Evolutionary conservation across 2,888 invertebrate species (phyloP), one percentile per base, ranked within the genome.

Genomic region (Lepidochitona cinerea): DNA sequence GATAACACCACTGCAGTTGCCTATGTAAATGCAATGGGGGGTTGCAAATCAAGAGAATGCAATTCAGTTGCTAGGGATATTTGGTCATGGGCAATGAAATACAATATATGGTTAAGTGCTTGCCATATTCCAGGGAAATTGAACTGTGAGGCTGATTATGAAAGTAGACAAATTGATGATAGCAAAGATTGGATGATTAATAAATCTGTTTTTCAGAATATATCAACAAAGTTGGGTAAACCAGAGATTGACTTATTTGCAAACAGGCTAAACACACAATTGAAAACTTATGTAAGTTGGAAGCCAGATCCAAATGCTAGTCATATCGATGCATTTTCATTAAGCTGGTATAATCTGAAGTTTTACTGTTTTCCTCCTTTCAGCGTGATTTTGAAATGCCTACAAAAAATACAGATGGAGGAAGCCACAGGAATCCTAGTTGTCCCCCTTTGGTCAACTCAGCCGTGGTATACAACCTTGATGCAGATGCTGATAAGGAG

Each of bases 191-290:
- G 75, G 74, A 66, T 53, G 41, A 14, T 73, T 9, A 29, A 59
- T 23, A 36, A 18, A 9, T 6, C 32, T 0, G 36, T 74, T 12
- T 78, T 74, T 41, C 9, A 65, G 12, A 37, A 59, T 26, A 37
- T 74, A 9, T 1, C 26, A 29, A 23, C 23, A 29, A 68, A n/a
- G 0, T 75, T 70, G 23, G 71, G 53, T 26, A 3, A 2, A 0
- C 69, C 65, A 49, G 41, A 66, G 23, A 65, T 75, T 65, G 75
- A 76, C 53, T 37, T 78, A n/a, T 78, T 75, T 73, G 74, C 76
- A 26, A 72, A 73, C 32, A 54, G 71, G 53, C 18, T 65, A 23
- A 77, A 78, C 35, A 59, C 59, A 59, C 59, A 59, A 4, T 26
- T 59, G 29, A 23, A 23, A 4, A 59, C 23, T 4, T 59, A 59